Conservation (phyloP, 2,888 invertebrate genomes). For the Orchesella flavescens region DNA sequence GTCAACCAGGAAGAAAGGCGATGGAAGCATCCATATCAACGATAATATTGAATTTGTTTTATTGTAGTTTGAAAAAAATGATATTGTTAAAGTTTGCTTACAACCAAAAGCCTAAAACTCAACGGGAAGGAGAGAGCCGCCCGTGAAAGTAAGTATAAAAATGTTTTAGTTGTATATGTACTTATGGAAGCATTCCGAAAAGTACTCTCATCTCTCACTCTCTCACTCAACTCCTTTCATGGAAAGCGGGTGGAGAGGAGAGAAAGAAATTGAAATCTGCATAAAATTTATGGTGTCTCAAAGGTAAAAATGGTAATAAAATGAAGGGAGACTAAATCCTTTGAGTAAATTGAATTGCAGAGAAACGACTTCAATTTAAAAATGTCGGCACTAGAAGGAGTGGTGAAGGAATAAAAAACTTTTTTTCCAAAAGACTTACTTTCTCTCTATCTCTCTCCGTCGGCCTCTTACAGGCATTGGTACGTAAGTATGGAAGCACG, state of each 20-base stretch:
- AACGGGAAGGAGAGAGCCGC: constrained; percentile 15
- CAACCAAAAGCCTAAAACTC: neutral
- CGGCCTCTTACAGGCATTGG: neutral
- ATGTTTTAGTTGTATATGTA: constrained; percentile 11
- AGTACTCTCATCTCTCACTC: constrained; percentile 16
- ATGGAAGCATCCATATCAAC: constrained; percentile 31
- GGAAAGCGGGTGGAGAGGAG: constrained; percentile 29
- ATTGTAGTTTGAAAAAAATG: constrained; percentile 53
- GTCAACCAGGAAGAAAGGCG: constrained; percentile 36
- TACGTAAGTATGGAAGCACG: no score
- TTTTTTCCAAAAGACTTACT: constrained; percentile 53
- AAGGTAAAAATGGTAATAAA: constrained; percentile 73
- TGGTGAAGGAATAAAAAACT: constrained; percentile 53
- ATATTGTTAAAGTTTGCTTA: constrained; percentile 59
- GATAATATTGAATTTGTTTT: constrained; percentile 64
- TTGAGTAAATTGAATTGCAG: constrained; percentile 72
- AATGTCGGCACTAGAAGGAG: constrained; percentile 65
- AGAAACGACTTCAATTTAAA: constrained; percentile 73
- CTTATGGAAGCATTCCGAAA: constrained; percentile 9
- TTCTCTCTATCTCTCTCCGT: constrained; percentile 31
- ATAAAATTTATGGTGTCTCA: constrained; percentile 73
- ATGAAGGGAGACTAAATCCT: constrained; percentile 73
- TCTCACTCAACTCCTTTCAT: neutral
- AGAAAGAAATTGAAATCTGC: constrained; percentile 73
- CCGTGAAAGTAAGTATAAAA: constrained; percentile 26